Evolutionary conservation across 2,888 invertebrate species (phyloP).

Genomic region (Polietes domitor): DNA sequence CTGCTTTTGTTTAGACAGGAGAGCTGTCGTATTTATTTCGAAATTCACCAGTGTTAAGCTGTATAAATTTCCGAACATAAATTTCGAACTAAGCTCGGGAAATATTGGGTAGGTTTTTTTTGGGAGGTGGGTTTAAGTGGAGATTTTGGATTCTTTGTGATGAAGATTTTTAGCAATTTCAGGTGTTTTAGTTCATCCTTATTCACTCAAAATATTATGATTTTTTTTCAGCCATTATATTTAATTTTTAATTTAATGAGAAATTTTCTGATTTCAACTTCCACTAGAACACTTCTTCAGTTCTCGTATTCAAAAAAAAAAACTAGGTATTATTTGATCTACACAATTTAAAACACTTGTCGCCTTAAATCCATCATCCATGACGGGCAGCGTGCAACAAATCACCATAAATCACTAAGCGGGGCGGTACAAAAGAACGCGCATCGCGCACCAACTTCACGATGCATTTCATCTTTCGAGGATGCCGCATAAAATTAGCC

Average conservation of each 20-base stretch:
- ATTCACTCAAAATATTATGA: too few relatives aligned
- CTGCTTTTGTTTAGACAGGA: slow-evolving; percentile 23
- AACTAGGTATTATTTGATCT: slow-evolving; percentile 52
- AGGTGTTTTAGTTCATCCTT: too few relatives aligned
- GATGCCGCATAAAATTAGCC: slow-evolving; percentile 36
- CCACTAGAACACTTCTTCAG: too few relatives aligned
- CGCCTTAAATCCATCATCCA: neutral
- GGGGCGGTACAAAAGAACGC: slow-evolving; percentile 8
- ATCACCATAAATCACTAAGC: slow-evolving; percentile 19
- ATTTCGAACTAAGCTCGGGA: slow-evolving; percentile 56
- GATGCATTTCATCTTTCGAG: slow-evolving; percentile 12
- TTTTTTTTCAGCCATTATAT: too few relatives aligned
- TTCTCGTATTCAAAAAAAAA: too few relatives aligned
- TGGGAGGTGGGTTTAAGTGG: too few relatives aligned
- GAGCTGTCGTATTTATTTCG: slow-evolving; percentile 42
- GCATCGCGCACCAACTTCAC: neutral
- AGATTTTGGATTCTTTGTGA: too few relatives aligned
- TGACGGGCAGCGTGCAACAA: neutral
- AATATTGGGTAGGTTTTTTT: too few relatives aligned
- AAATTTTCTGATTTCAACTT: too few relatives aligned
- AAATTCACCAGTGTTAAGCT: slow-evolving; percentile 7
- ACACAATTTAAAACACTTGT: neutral
- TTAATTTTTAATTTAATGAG: too few relatives aligned
- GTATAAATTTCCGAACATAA: slow-evolving; percentile 49
- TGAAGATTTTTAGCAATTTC: too few relatives aligned